These are phyloP conservation scores for Artemia sp. DNA, from an alignment of 2,888 invertebrate genomes.

Conservation along the genomic window DNA sequence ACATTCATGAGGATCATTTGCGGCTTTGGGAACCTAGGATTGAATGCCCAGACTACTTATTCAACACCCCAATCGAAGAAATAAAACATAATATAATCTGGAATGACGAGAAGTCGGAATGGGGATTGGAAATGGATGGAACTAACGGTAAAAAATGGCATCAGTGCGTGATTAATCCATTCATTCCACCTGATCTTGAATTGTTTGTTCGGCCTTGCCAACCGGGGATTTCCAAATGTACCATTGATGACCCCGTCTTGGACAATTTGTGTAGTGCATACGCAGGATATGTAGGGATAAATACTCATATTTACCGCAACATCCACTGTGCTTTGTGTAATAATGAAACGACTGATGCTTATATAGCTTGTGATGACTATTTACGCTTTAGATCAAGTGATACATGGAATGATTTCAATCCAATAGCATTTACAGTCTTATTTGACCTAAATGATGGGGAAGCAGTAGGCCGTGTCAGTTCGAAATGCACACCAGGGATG, in stretches of 20 bases:
- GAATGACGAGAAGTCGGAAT: conserved; percentile 28
- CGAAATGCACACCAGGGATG: conserved; percentile 27
- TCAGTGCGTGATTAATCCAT: conserved; percentile 32
- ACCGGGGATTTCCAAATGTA: conserved; percentile 31
- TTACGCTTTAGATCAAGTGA: conserved; percentile 25
- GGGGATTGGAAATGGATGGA: conserved; percentile 30
- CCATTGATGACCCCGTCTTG: conserved; percentile 31
- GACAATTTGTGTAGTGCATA: conserved; percentile 32
- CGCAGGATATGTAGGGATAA: conserved; percentile 31
- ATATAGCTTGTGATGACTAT: conserved; percentile 28
- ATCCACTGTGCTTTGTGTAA: conserved; percentile 37
- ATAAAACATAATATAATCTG: conserved; percentile 26
- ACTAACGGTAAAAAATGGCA: conserved; percentile 28
- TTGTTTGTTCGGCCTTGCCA: conserved; percentile 33
- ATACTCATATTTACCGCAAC: conserved; percentile 32
- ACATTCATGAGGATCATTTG: conserved; percentile 26
- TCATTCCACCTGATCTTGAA: conserved; percentile 30
- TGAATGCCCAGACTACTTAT: conserved; percentile 30
- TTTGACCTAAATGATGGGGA: conserved; percentile 31
- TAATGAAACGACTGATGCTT: conserved; percentile 28
- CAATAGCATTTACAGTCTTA: conserved; percentile 33
- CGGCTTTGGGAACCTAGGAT: conserved; percentile 33
- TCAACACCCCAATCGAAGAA: conserved; percentile 19
- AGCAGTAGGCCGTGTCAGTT: conserved; percentile 29
- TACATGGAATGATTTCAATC: conserved; percentile 30